A percentile compares a stretch with the other conserved stretches of the same genome.
These are phyloP conservation scores for Congeria kusceri DNA, from an alignment of 2,888 invertebrate species.

Conservation along the genomic window DNA sequence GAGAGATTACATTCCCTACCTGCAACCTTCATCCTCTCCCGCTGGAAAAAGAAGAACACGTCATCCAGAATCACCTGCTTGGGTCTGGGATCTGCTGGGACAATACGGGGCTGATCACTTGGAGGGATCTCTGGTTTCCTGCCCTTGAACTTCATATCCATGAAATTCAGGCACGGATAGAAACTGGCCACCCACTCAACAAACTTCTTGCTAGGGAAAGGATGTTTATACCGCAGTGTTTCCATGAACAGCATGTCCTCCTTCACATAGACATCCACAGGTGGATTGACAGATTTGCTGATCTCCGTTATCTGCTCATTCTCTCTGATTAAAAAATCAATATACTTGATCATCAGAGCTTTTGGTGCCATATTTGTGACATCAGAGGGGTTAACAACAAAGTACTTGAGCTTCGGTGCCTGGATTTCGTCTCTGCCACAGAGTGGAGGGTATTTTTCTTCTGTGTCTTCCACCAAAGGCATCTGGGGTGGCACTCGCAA, in stretches of 20 bases:
- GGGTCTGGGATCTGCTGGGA: constrained; percentile 63
- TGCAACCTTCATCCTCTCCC: constrained; percentile 51
- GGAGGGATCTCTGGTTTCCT: constrained; percentile 19
- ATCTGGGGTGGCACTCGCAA: constrained; percentile 28
- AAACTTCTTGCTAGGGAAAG: constrained; percentile 79
- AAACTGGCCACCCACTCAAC: constrained; percentile 75
- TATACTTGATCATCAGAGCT: constrained; percentile 71
- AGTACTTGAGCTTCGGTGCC: constrained; percentile 46
- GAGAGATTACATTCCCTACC: no score
- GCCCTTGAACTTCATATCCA: constrained; percentile 52
- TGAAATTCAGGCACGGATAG: constrained; percentile 67
- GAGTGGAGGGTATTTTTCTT: constrained; percentile 32
- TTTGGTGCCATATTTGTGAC: constrained; percentile 49
- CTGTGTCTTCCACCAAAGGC: constrained; percentile 36
- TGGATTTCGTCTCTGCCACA: constrained; percentile 19
- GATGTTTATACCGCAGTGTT: constrained; percentile 68
- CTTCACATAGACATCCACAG: constrained; percentile 78
- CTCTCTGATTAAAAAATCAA: constrained; percentile 79
- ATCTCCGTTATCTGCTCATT: constrained; percentile 82
- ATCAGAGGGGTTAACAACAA: constrained; percentile 61
- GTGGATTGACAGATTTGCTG: constrained; percentile 76
- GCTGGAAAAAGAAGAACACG: constrained; percentile 78
- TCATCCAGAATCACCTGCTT: constrained; percentile 76
- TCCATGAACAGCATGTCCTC: constrained; percentile 81
- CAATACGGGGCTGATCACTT: constrained; percentile 15